Evolutionary conservation across 2,888 invertebrate species (phyloP).

Genomic region (Chloroclysta siterata): DNA sequence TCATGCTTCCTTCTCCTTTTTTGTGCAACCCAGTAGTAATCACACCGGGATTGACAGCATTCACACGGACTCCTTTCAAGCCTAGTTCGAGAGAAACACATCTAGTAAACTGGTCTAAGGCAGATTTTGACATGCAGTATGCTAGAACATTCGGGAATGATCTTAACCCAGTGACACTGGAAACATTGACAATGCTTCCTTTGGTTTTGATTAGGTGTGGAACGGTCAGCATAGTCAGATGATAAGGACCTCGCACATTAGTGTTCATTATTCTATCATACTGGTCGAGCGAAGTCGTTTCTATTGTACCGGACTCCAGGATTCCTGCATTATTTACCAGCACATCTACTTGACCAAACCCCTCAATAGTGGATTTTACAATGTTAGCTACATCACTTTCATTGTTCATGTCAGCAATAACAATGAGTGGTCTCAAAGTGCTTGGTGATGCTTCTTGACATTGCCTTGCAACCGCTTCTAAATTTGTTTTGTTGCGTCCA

Average conservation of each 20-base stretch:
- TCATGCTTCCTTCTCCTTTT: constrained; percentile 88
- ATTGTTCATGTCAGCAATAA: constrained; percentile 88
- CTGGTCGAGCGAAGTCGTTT: constrained; percentile 91
- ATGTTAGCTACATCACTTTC: constrained; percentile 88
- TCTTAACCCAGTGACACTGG: constrained; percentile 95
- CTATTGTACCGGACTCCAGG: constrained; percentile 91
- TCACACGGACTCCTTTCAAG: constrained; percentile 91
- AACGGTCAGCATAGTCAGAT: constrained; percentile 92
- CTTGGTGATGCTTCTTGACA: constrained; percentile 76
- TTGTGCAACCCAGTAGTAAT: constrained; percentile 94
- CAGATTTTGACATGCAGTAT: constrained; percentile 96
- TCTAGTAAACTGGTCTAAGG: constrained; percentile 96
- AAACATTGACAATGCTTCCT: constrained; percentile 96
- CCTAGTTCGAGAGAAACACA: constrained; percentile 94
- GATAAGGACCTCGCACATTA: constrained; percentile 91
- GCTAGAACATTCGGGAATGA: constrained; percentile 95
- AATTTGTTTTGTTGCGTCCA: constrained; percentile 89
- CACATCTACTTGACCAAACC: constrained; percentile 89
- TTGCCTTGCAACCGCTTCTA: constrained; percentile 85
- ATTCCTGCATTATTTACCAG: constrained; percentile 96
- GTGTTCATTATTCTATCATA: constrained; percentile 94
- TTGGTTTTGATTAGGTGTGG: constrained; percentile 92
- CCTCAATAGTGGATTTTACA: constrained; percentile 87
- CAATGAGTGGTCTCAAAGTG: constrained; percentile 77
- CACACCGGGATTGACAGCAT: constrained; percentile 97